These are phyloP conservation scores for Adineta ricciae DNA, from an alignment of 2,888 invertebrate species.

Conservation along the genomic window DNA sequence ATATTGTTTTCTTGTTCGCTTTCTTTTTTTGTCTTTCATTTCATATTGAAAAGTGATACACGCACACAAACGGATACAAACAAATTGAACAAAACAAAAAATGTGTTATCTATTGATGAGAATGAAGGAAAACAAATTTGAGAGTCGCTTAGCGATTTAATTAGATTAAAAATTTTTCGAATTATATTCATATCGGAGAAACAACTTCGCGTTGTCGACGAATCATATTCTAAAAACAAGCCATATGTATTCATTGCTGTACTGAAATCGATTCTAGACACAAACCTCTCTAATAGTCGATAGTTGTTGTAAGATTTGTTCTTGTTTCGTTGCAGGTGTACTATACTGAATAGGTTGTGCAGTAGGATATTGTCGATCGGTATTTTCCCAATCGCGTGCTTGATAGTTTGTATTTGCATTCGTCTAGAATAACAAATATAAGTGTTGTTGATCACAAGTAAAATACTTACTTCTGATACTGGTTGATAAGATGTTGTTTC, in stretches of 20 bases:
- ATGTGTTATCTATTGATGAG: not conserved
- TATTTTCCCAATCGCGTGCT: not conserved
- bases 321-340: conserved; percentile 25
- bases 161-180: not conserved
- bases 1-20: not conserved
- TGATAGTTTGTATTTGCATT: not conserved
- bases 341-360: not conserved
- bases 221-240: conserved; percentile 17
- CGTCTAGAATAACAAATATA: not conserved
- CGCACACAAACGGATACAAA: not conserved
- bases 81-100: no score
- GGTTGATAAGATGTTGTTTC: conserved; percentile 23
- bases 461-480: not conserved
- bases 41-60: not conserved
- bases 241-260: no score
- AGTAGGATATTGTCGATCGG: not conserved
- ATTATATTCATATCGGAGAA: not conserved
- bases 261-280: not conserved
- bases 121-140: not conserved
- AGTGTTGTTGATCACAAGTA: not conserved
- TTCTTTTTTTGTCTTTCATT: not conserved
- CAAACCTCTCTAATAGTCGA: conserved; percentile 26
- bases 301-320: conserved; percentile 28
- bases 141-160: not conserved
- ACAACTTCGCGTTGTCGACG: conserved; percentile 27